phyloP scores from a whole-genome alignment of 1,140 invertebrate species.

The Meloidogyne floridensis region DNA sequence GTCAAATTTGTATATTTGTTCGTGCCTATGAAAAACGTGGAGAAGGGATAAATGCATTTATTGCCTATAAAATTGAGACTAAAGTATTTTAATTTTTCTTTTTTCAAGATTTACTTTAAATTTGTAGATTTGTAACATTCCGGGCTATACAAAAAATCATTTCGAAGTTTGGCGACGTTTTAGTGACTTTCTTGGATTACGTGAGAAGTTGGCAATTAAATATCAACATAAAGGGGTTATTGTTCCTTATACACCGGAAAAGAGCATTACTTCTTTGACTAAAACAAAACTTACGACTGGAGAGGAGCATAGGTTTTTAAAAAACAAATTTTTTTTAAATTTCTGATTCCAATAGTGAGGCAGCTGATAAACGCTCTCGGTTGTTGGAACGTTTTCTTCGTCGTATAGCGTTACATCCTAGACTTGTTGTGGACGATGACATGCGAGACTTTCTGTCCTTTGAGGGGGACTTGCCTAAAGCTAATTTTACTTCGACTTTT shows the following conservation, averaged over 20 bases:
- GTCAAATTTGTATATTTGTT: conserved; percentile 45
- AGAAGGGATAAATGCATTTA: conserved; percentile 93
- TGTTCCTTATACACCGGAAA: conserved; percentile 94
- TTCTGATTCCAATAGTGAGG: conserved; percentile 74
- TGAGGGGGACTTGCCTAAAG: conserved; percentile 87
- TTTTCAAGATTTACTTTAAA: not conserved
- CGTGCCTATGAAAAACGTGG: conserved; percentile 83
- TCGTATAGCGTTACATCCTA: conserved; percentile 85
- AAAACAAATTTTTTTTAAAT: conserved; percentile 12
- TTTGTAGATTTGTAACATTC: conserved; percentile 58
- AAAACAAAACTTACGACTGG: conserved; percentile 90
- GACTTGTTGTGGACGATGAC: conserved; percentile 83
- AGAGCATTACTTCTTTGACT: conserved; percentile 91
- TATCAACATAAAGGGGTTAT: conserved; percentile 85
- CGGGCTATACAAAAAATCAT: conserved; percentile 77
- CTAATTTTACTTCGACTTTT: conserved; percentile 90
- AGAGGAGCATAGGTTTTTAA: conserved; percentile 68
- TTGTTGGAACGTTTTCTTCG: conserved; percentile 90
- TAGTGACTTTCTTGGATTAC: conserved; percentile 94
- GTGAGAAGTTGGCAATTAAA: conserved; percentile 91
- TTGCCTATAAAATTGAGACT: conserved; percentile 79
- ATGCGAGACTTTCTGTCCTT: conserved; percentile 94
- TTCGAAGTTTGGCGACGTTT: conserved; percentile 87
- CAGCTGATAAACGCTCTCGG: conserved; percentile 85
- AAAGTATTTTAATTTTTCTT: conserved; percentile 49